A percentile compares a stretch with the other conserved stretches of the same genome.
phyloP scores from a whole-genome alignment of 2,888 invertebrate species.

The Noctua janthina region DNA sequence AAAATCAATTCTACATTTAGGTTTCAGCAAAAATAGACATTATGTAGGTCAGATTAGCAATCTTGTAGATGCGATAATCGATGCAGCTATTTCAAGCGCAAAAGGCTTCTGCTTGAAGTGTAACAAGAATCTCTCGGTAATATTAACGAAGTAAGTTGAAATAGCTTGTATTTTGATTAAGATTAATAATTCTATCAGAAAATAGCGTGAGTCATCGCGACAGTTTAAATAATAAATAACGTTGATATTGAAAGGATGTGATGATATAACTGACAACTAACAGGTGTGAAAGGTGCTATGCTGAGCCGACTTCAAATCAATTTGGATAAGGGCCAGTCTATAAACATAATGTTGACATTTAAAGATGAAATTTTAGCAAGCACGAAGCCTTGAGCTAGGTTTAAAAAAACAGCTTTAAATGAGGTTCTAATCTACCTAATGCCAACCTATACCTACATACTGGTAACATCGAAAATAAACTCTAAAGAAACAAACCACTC shows the following conservation, averaged over 20 bases:
- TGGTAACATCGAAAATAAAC: background rate
- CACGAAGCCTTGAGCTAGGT: too few species aligned
- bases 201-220: background rate
- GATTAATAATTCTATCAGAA: background rate
- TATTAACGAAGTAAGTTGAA: background rate
- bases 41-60: constrained; percentile 20
- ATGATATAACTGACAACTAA: background rate
- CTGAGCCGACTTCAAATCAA: background rate
- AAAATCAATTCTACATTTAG: background rate
- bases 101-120: background rate
- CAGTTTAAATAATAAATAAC: background rate
- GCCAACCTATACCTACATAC: background rate
- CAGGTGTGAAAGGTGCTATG: background rate
- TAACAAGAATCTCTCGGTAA: background rate
- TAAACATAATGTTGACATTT: background rate
- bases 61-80: constrained; percentile 14
- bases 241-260: background rate
- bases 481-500: background rate
- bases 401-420: background rate
- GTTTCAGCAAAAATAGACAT: background rate
- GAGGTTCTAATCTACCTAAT: background rate
- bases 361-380: background rate
- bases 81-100: constrained; percentile 15
- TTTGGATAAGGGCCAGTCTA: background rate
- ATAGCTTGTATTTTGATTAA: background rate